phyloP scores from a whole-genome alignment of 2,888 invertebrate species.

The Dendrolimus pini region DNA sequence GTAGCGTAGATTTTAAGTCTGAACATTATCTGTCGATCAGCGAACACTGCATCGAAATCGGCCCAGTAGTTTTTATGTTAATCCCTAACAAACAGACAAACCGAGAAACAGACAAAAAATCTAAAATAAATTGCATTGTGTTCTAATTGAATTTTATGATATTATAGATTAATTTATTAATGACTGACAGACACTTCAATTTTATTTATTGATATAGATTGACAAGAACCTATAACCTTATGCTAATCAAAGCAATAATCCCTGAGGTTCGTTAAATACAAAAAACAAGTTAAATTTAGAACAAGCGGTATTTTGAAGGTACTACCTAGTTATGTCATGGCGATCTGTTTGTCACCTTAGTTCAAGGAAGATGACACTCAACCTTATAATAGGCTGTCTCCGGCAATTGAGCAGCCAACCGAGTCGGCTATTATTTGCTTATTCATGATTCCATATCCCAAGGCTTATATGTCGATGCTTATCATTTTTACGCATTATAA shows the following conservation, averaged over 20 bases:
- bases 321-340: slow-evolving; percentile 2
- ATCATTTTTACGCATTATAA: not conserved
- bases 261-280: slow-evolving; percentile 3
- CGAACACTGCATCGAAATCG: no score
- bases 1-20: no score
- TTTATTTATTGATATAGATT: no score
- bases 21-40: no score
- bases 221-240: not conserved
- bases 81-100: no score
- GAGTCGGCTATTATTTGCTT: slow-evolving; percentile 5
- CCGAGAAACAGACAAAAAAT: no score
- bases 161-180: no score
- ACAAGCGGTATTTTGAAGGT: not conserved
- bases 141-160: no score
- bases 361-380: slow-evolving; percentile 39
- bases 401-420: slow-evolving; percentile 34
- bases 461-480: not conserved
- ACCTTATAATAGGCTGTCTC: slow-evolving; percentile 37
- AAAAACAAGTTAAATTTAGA: not conserved
- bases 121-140: no score
- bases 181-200: no score
- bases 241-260: slow-evolving; percentile 7
- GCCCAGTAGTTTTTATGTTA: no score
- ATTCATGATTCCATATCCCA: not conserved
- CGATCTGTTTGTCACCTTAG: slow-evolving; percentile 5